A percentile compares a stretch with the other conserved stretches of the same genome.
These are phyloP conservation scores for Ornithorhynchus anatinus DNA, from an alignment of 2,113 vertebrate genomes.

Conservation along the genomic window DNA sequence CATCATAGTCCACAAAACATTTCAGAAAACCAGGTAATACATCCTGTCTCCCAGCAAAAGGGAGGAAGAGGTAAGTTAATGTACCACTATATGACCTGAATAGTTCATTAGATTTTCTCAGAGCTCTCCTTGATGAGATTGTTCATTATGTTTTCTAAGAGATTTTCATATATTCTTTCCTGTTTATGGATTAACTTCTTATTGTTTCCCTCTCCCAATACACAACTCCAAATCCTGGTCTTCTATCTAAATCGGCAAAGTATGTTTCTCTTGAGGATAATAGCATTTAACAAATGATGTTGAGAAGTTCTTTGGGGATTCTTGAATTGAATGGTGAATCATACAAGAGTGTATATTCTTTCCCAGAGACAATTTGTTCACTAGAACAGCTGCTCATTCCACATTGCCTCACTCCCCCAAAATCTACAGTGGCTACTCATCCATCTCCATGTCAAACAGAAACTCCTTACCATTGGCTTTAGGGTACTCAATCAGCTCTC, in stretches of 20 bases:
- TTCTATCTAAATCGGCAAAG: constrained; percentile 43
- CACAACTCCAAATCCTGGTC: constrained; percentile 18
- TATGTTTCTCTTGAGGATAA: constrained; percentile 40
- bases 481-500: no score
- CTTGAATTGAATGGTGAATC: constrained; percentile 9
- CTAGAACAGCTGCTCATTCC: background rate
- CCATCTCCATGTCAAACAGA: no score
- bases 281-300: constrained; percentile 10
- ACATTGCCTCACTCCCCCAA: no score
- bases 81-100: background rate
- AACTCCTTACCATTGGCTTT: no score
- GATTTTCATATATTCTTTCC: background rate
- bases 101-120: background rate
- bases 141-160: background rate
- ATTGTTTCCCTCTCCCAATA: background rate
- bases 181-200: background rate
- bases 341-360: background rate
- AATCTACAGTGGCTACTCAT: no score
- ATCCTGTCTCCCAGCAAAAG: constrained; percentile 72
- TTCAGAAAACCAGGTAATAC: constrained; percentile 69
- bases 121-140: background rate
- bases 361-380: background rate
- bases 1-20: constrained; percentile 58
- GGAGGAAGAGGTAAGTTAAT: constrained; percentile 79
- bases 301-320: constrained; percentile 24